A percentile compares a stretch with the other conserved stretches of the same genome.
phyloP scores from a whole-genome alignment of 23 tunicate species.

The Halocynthia roretzi region DNA sequence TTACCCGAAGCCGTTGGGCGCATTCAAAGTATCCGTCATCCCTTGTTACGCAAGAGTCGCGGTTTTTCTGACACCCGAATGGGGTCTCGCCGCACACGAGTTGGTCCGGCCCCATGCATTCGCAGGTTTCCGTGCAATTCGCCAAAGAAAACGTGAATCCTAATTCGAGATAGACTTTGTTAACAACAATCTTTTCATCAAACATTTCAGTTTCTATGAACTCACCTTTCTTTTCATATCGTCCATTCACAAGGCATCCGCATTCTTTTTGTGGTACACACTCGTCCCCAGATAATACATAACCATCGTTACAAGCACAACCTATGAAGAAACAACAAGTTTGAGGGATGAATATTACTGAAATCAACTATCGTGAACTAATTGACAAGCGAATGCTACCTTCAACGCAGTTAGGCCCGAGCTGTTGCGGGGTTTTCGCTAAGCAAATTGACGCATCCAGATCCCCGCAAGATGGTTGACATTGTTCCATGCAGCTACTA shows the following conservation, averaged over 20 bases:
- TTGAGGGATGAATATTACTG: neutral
- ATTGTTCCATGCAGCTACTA: slow-evolving; percentile 28
- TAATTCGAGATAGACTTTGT: neutral
- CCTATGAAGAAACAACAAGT: slow-evolving; percentile 23
- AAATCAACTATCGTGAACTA: neutral
- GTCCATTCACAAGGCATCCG: slow-evolving; percentile 41
- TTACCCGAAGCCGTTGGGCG: slow-evolving; percentile 14
- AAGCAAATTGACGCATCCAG: slow-evolving; percentile 33
- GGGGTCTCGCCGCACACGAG: slow-evolving; percentile 17
- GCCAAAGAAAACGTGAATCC: slow-evolving; percentile 26
- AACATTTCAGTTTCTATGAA: neutral
- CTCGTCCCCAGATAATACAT: slow-evolving; percentile 28
- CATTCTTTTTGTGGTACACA: slow-evolving; percentile 29
- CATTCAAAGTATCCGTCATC: slow-evolving; percentile 27
- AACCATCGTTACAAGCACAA: slow-evolving; percentile 41
- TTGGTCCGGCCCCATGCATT: slow-evolving; percentile 29
- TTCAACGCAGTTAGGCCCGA: slow-evolving; percentile 39
- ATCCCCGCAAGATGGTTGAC: slow-evolving; percentile 55
- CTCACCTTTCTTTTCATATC: slow-evolving; percentile 37
- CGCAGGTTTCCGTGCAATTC: slow-evolving; percentile 36
- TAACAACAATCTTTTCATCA: neutral
- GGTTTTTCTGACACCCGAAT: neutral
- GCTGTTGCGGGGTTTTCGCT: slow-evolving; percentile 20
- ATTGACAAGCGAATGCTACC: slow-evolving; percentile 5
- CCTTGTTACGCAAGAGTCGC: slow-evolving; percentile 15